Base-by-base conservation (phyloP, 1,140 invertebrate species). In the Brachionus sp. region DNA sequence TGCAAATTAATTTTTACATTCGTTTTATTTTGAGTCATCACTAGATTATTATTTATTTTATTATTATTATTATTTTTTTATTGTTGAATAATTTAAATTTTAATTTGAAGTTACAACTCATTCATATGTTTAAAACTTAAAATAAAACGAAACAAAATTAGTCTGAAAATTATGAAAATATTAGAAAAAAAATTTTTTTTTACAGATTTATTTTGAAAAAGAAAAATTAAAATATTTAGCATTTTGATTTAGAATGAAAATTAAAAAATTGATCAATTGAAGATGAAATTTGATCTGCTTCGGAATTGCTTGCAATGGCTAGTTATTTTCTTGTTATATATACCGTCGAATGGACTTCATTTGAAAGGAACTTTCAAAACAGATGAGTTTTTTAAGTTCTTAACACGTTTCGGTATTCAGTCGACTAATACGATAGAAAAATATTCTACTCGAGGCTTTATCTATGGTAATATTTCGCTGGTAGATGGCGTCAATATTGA, bases 331-430 rank as follows among this genome's bases (percentile, higher is more conserved):
- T 13, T 66, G 33, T 23, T 66, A 29, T n/a, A 29, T 33, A 19
- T 7, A 13, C n/a, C 44, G 50, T 19, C 39, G 19, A 84, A 33
- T 70, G 35, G 77, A 33, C 84, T 88, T 37, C 88, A 87, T 84
- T 70, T 90, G 35, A 84, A 85, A 83, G 89, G 89, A 78, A 86
- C 86, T 66, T 90, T 88, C 87, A 84, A 87, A 33, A 88, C 85
- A 64, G 84, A 73, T 5, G 92, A 94, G 46, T 97, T 96, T 88
- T 97, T 96, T 87, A 92, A 93, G 86, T 96, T 97, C 89, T 90
- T 98, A 42, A 91, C 94, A 3, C 97, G 97, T 89, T 98, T 97
- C 89, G 96, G 95, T 80, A 95, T 98, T 88, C 95, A 97, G 90
- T 96, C 97, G 89, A 96, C 95, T n/a, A 94, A 96, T 88, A 91